These are phyloP conservation scores for Cristatella mucedo DNA, from an alignment of 2,888 invertebrate genomes.

Conservation along the genomic window DNA sequence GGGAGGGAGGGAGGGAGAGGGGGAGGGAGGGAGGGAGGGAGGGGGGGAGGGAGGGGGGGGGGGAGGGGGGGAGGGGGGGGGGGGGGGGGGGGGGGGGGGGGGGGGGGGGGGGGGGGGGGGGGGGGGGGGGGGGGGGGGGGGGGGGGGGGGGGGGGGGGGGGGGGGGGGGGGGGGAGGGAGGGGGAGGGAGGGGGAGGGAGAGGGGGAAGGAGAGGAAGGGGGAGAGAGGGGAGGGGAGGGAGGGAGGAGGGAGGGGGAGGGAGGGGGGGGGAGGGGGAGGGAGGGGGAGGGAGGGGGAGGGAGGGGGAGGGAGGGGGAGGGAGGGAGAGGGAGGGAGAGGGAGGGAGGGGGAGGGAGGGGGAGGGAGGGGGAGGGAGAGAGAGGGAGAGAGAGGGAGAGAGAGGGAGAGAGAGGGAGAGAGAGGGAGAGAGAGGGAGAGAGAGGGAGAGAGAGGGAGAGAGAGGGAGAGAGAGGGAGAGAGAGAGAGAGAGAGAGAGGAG, in stretches of 20 bases:
- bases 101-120: slow-evolving; percentile 1
- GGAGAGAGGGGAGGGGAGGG: slow-evolving; percentile 1
- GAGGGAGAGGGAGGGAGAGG: no score
- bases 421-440: no score
- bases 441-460: no score
- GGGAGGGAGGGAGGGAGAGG: slow-evolving; percentile 1
- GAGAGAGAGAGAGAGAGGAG: no score
- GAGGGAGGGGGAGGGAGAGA: no score
- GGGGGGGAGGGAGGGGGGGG: slow-evolving; percentile 1
- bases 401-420: no score
- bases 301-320: no score
- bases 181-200: slow-evolving; percentile 1
- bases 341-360: no score
- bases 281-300: neutral
- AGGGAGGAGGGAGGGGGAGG: slow-evolving; percentile 1
- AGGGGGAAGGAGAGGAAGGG: neutral
- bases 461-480: no score
- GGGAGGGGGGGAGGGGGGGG: neutral
- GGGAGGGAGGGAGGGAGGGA: slow-evolving; percentile 1
- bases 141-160: neutral
- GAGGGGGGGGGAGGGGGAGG: slow-evolving; percentile 1
- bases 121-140: slow-evolving; percentile 1
- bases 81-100: slow-evolving; percentile 1
- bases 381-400: no score
- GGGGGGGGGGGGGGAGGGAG: slow-evolving; percentile 1